Evolutionary conservation across 2,113 vertebrate species (phyloP).

Genomic region (Petroica traversi): DNA sequence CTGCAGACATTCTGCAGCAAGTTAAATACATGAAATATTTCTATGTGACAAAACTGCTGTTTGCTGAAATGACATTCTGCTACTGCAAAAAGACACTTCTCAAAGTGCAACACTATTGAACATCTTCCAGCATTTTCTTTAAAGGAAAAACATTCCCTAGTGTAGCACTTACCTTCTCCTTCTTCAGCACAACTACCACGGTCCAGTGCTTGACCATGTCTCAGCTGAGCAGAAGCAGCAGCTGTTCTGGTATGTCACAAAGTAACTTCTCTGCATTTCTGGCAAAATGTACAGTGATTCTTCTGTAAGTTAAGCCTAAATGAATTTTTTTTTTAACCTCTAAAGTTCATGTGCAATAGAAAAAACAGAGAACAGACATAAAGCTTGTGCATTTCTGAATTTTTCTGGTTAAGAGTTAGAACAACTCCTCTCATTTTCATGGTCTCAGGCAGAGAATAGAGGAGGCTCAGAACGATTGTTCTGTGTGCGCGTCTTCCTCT

Average conservation of each 20-base stretch:
- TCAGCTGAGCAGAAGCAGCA: fast-evolving
- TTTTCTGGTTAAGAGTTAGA: not conserved
- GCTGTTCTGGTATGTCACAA: not conserved
- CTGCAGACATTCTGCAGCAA: not conserved
- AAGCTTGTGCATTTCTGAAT: not conserved
- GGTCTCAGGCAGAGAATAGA: not conserved
- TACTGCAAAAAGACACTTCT: not conserved
- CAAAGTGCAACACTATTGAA: not conserved
- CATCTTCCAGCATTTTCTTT: not conserved
- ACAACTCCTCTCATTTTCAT: not conserved
- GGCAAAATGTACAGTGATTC: not conserved
- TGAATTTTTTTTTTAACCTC: not conserved
- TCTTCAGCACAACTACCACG: not conserved
- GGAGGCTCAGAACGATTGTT: not conserved
- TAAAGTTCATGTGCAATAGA: not conserved
- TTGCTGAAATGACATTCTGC: not conserved
- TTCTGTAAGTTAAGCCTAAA: not conserved
- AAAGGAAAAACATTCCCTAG: not conserved
- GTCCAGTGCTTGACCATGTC: not conserved
- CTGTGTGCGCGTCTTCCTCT: not conserved
- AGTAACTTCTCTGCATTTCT: not conserved
- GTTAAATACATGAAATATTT: not conserved
- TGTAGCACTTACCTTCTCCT: not conserved
- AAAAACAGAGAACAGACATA: not conserved
- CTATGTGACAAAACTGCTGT: not conserved